These are phyloP conservation scores for Taurulus bubalis DNA, from an alignment of 2,113 vertebrate genomes.

Conservation along the genomic window DNA sequence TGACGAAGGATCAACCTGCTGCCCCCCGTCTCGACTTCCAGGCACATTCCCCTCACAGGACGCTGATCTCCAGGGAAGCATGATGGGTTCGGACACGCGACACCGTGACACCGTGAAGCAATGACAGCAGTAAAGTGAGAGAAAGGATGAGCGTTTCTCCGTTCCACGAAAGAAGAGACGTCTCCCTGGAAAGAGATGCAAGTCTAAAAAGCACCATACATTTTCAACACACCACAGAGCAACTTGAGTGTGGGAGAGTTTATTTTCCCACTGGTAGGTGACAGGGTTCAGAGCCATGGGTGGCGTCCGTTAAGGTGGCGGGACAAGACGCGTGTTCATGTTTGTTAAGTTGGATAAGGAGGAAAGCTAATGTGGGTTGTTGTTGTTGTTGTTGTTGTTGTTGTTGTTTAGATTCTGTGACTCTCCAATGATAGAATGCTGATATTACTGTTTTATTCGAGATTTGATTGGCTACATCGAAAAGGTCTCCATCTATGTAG, in stretches of 20 bases:
- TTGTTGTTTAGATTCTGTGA: background rate
- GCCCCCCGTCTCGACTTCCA: constrained; percentile 46
- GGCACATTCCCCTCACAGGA: constrained; percentile 17
- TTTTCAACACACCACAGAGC: background rate
- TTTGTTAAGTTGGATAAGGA: no score
- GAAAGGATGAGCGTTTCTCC: constrained; percentile 37
- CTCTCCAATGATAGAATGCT: no score
- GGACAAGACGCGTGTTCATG: no score
- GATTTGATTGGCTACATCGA: no score
- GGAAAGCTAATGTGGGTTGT: no score
- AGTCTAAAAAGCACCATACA: background rate
- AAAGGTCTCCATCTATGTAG: no score
- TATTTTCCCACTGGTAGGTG: background rate
- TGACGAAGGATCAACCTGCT: constrained; percentile 53
- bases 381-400: no score
- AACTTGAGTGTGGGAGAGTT: background rate
- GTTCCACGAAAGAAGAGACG: constrained; percentile 31
- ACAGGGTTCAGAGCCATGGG: background rate
- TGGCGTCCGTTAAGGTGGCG: no score
- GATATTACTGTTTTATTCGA: no score
- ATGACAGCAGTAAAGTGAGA: constrained; percentile 28
- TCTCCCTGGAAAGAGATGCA: constrained; percentile 21
- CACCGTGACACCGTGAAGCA: constrained; percentile 31
- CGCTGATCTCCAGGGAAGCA: constrained; percentile 62
- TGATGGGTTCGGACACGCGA: constrained; percentile 34